Base-by-base conservation (phyloP, 2,888 invertebrate species). In the Rhagonycha lutea region DNA sequence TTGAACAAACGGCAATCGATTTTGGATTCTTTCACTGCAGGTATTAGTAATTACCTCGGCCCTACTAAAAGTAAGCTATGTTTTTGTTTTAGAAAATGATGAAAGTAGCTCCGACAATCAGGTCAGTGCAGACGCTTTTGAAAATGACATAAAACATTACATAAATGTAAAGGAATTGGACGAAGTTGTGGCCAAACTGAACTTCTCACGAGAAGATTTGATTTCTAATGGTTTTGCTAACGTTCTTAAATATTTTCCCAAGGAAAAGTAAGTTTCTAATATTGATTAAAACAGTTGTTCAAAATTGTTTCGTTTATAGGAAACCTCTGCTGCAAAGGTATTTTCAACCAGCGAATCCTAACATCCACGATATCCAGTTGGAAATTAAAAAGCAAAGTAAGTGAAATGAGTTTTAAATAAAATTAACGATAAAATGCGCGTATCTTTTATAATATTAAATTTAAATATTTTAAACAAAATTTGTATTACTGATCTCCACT, bases 1-100 rank as follows among this genome's bases (percentile, higher is more conserved):
- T 83, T 88, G n/a, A 83, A 83, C 73, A 82, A 87, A 81, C 79
- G 87, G 29, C 73, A 81, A 71, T 10, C 61, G 26, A 68, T 47
- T 72, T 60, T 61, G 10, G 32, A 61, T 24, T 24, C 26, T 68
- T 26, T 47, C n/a, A 12, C 10, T 14, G 23, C 23, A 28, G n/a
- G 73, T 73, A 61, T 14, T 11, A 65, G 47, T 61, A 14, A 61
- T 61, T 61, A 18, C 18, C 18, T 61, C 4, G 18, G n/a, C 4
- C 3, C 14, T 61, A 61, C 14, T 61, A 61, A 12, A 1, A 14
- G 14, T 61, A 18, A 18, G 2, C 18, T 61, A 4, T 61, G 4
- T n/a, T 29, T 32, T 12, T 32, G 32, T 12, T 32, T 32, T 4
- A 47, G 47, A 47, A 47, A 47, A n/a, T n/a, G 7, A 47, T n/a